These are phyloP conservation scores for Hippasteria phrygiana DNA, from an alignment of 53 echinoderm and acorn worm genomes.

Conservation along the genomic window DNA sequence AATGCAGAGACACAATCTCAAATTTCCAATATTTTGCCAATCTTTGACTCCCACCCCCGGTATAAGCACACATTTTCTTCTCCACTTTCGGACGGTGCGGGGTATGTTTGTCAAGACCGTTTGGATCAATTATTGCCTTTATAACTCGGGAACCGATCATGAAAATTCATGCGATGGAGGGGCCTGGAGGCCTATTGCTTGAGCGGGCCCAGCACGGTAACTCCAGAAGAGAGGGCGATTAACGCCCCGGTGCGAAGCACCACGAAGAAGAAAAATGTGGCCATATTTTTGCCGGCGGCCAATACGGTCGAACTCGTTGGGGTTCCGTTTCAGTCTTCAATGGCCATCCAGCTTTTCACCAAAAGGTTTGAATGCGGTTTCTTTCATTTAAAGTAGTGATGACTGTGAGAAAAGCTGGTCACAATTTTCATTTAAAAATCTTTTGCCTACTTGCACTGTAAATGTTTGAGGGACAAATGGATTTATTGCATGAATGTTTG, in stretches of 20 bases:
- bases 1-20: neutral
- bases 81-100: neutral
- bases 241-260: neutral
- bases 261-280: neutral
- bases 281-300: slow-evolving; percentile 34
- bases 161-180: neutral
- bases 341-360: neutral
- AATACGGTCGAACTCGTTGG: neutral
- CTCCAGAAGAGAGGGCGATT: slow-evolving; percentile 1
- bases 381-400: neutral
- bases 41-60: neutral
- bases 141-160: neutral
- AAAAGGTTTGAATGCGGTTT: neutral
- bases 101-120: slow-evolving; percentile 1
- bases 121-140: slow-evolving; percentile 16
- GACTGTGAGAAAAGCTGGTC: neutral
- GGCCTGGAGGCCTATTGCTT: neutral
- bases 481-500: too few species aligned
- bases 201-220: neutral
- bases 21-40: slow-evolving; percentile 18
- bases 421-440: too few species aligned
- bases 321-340: slow-evolving; percentile 9
- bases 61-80: neutral
- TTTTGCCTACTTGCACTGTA: too few species aligned
- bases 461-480: too few species aligned